These are phyloP conservation scores for Mellivora capensis DNA, from an alignment of 2,113 vertebrate genomes.

Conservation along the genomic window DNA sequence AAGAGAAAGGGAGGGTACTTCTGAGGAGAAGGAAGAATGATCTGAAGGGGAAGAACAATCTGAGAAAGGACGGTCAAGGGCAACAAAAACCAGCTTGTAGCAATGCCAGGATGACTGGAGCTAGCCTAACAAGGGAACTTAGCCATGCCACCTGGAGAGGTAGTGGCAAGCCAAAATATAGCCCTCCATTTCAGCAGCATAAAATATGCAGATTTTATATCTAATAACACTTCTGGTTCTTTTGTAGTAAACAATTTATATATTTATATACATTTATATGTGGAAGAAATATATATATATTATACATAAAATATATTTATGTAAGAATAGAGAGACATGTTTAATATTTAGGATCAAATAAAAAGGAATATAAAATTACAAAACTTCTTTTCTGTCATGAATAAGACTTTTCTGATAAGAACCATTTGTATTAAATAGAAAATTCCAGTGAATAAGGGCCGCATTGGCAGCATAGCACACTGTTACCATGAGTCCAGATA, in stretches of 20 bases:
- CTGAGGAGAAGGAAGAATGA: not conserved
- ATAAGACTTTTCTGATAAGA: slow-evolving; percentile 17
- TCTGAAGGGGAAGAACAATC: not conserved
- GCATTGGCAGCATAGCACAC: slow-evolving; percentile 70
- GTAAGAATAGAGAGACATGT: not conserved
- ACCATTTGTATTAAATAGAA: slow-evolving; percentile 78
- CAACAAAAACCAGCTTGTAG: not conserved
- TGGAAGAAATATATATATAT: not conserved
- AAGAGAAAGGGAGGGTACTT: not conserved
- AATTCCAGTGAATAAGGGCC: slow-evolving; percentile 78
- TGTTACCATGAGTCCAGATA: slow-evolving; percentile 63
- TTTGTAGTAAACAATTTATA: not conserved
- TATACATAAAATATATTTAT: not conserved
- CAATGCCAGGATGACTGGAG: not conserved
- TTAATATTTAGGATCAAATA: slow-evolving; percentile 33
- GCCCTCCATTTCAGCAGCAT: not conserved
- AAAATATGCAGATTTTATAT: not conserved
- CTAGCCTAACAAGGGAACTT: not conserved
- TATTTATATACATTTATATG: not conserved
- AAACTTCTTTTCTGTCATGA: not conserved
- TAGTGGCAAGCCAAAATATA: not conserved
- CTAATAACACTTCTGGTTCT: not conserved
- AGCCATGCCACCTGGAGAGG: not conserved
- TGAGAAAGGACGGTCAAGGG: not conserved
- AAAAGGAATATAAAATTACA: slow-evolving; percentile 34